A percentile compares a stretch with the other conserved stretches of the same genome.
phyloP scores from a whole-genome alignment of 92 coral and sea anemone species.

The Zoanthus sansibaricus region DNA sequence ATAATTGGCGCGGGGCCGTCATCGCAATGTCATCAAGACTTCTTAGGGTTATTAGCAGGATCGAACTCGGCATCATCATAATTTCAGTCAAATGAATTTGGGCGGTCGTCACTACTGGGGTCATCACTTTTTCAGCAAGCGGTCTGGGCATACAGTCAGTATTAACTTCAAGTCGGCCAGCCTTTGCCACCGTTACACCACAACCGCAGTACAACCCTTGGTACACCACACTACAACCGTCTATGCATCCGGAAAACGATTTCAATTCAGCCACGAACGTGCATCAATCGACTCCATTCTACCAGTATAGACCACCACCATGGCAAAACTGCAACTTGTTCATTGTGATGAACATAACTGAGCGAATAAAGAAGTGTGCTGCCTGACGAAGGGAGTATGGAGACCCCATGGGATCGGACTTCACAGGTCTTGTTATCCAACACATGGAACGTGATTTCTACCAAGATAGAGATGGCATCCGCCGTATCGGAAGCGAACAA shows the following conservation, averaged over 20 bases:
- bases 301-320: constrained; percentile 12
- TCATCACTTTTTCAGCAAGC: no score
- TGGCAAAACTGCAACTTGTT: constrained; percentile 51
- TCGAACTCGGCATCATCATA: no score
- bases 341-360: constrained; percentile 39
- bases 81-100: no score
- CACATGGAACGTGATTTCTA: no score
- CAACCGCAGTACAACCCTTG: no score
- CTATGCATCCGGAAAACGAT: neutral
- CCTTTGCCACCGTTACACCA: no score
- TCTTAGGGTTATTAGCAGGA: no score
- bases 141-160: no score
- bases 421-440: no score
- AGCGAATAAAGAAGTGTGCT: constrained; percentile 40
- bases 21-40: no score
- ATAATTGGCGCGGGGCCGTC: neutral
- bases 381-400: constrained; percentile 21
- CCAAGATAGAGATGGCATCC: neutral
- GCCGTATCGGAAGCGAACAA: constrained; percentile 20
- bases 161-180: no score
- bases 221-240: neutral
- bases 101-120: no score
- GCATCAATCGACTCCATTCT: neutral
- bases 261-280: neutral
- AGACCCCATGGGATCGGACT: constrained; percentile 36